These are phyloP conservation scores for Hypomesus transpacificus DNA, from an alignment of 2,113 vertebrate species.

Conservation along the genomic window DNA sequence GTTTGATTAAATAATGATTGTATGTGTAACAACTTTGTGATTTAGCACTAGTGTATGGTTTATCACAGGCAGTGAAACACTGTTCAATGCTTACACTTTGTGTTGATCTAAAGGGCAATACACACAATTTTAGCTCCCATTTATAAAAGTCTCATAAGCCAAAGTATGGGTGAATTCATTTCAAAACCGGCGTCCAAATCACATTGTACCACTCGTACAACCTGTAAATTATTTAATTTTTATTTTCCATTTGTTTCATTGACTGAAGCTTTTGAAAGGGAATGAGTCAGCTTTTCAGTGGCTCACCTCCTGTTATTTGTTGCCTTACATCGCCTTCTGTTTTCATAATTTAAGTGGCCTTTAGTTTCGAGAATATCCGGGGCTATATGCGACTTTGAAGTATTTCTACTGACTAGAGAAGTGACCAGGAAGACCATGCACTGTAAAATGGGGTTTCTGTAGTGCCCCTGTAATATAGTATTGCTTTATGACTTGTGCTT, in stretches of 20 bases:
- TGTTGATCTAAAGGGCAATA: slow-evolving; percentile 38
- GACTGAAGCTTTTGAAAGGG: slow-evolving; percentile 55
- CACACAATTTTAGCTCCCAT: slow-evolving; percentile 31
- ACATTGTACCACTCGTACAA: slow-evolving; percentile 22
- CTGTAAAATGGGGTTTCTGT: slow-evolving; percentile 52
- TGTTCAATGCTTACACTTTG: slow-evolving; percentile 36
- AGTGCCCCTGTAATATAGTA: slow-evolving; percentile 38
- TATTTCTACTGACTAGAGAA: slow-evolving; percentile 46
- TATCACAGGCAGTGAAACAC: slow-evolving; percentile 21
- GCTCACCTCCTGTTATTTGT: slow-evolving; percentile 66
- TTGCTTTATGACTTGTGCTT: slow-evolving; percentile 54
- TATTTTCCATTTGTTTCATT: slow-evolving; percentile 1
- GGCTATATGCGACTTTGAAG: slow-evolving; percentile 6
- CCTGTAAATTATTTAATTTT: background rate
- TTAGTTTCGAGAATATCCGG: slow-evolving; percentile 50
- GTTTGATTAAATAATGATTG: slow-evolving; percentile 18
- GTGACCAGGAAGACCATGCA: slow-evolving; percentile 58
- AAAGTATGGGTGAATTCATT: slow-evolving; percentile 40
- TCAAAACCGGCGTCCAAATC: slow-evolving; percentile 3
- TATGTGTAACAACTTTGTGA: background rate
- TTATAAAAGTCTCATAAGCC: slow-evolving; percentile 35
- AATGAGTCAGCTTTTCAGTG: slow-evolving; percentile 60
- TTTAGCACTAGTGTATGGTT: background rate
- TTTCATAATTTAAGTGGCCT: slow-evolving; percentile 55
- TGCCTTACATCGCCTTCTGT: slow-evolving; percentile 64